Conservation (phyloP, 2,888 invertebrate genomes). For the Micropterix aruncella region DNA sequence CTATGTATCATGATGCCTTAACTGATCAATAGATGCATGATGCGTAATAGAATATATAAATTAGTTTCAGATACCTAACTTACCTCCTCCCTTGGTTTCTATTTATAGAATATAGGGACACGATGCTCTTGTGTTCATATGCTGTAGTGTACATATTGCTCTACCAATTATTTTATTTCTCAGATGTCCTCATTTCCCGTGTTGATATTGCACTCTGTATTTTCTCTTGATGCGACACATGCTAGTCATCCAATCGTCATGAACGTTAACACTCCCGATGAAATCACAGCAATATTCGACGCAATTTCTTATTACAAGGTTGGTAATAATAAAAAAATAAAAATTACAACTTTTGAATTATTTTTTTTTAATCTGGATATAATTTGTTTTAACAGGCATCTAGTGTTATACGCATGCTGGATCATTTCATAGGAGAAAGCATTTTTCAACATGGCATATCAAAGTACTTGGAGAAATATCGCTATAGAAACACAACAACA, state of each 20-base stretch:
- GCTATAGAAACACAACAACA: constrained; percentile 67
- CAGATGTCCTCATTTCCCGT: constrained; percentile 70
- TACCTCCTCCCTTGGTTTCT: too few relatives aligned
- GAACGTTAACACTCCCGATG: constrained; percentile 68
- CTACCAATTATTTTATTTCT: too few relatives aligned
- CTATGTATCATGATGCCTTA: too few relatives aligned
- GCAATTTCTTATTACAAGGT: constrained; percentile 85
- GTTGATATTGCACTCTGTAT: constrained; percentile 55
- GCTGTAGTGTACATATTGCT: too few relatives aligned
- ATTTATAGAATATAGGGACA: too few relatives aligned
- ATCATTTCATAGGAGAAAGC: constrained; percentile 59
- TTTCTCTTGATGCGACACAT: constrained; percentile 60
- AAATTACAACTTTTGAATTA: too few relatives aligned
- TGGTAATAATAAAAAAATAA: too few relatives aligned
- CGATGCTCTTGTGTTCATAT: too few relatives aligned
- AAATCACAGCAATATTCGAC: constrained; percentile 88
- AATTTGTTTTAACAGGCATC: constrained; percentile 51
- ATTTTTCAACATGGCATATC: constrained; percentile 60
- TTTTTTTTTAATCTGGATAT: too few relatives aligned
- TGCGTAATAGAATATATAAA: too few relatives aligned
- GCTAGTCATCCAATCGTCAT: constrained; percentile 87
- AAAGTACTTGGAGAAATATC: constrained; percentile 54
- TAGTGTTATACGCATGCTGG: constrained; percentile 77
- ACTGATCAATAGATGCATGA: too few relatives aligned
- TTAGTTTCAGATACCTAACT: too few relatives aligned